A percentile compares a stretch with the other conserved stretches of the same genome.
Conservation (phyloP, 2,888 invertebrate genomes). For the Melanotus villosus region DNA sequence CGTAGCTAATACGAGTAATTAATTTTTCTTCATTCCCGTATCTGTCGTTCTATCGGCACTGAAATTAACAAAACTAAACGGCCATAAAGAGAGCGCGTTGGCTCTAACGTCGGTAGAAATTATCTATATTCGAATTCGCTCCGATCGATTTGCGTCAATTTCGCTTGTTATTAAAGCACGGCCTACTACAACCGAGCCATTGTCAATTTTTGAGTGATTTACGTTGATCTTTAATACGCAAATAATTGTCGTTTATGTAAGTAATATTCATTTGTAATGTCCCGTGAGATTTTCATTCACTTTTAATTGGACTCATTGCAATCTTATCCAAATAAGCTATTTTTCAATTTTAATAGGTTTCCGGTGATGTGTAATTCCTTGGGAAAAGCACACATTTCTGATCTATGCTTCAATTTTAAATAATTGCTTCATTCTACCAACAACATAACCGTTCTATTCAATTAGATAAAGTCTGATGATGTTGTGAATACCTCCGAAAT, state of each 20-base stretch:
- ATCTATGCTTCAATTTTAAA: slow-evolving; percentile 6
- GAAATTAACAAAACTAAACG: background rate
- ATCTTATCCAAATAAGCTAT: slow-evolving; percentile 36
- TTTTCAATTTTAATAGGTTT: slow-evolving; percentile 36
- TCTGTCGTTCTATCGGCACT: background rate
- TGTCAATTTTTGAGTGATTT: slow-evolving; percentile 43
- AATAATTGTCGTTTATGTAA: slow-evolving; percentile 40
- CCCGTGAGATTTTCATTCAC: slow-evolving; percentile 37
- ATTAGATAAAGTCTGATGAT: background rate
- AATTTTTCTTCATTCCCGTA: background rate
- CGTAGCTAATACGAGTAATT: background rate
- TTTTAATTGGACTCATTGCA: slow-evolving; percentile 33
- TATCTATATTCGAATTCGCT: slow-evolving; percentile 3
- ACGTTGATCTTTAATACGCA: slow-evolving; percentile 39
- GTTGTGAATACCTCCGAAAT: too few species aligned
- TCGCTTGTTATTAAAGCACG: slow-evolving; percentile 27
- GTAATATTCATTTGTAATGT: slow-evolving; percentile 39
- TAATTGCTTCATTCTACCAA: background rate
- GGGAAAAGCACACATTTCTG: background rate
- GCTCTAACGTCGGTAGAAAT: background rate
- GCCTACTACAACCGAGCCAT: slow-evolving; percentile 28
- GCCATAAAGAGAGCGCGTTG: background rate
- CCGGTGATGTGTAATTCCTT: slow-evolving; percentile 26
- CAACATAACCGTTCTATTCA: background rate
- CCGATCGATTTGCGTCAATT: slow-evolving; percentile 23